phyloP scores from a whole-genome alignment of 2,888 invertebrate genomes.

The Drosophila bunnanda region DNA sequence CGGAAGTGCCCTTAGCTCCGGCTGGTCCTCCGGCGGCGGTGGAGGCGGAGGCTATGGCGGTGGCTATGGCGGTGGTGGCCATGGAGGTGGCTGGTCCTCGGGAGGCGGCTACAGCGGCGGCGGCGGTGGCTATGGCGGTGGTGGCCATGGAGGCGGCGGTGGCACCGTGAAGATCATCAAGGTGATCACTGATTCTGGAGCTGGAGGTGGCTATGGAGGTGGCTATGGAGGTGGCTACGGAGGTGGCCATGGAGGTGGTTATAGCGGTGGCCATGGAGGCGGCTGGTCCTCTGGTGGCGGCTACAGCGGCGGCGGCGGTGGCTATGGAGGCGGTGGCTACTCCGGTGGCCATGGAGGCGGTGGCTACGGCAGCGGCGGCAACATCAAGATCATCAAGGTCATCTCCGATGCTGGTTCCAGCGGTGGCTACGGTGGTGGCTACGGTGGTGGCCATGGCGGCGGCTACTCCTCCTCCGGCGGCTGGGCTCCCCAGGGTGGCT shows the following conservation, averaged over 20 bases:
- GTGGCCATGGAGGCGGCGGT: constrained; percentile 9
- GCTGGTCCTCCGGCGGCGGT: constrained; percentile 51
- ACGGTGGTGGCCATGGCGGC: constrained; percentile 25
- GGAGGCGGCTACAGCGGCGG: constrained; percentile 21
- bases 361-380: constrained; percentile 33
- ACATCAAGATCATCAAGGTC: constrained; percentile 44
- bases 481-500: constrained; percentile 66
- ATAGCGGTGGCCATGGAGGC: constrained; percentile 21
- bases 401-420: constrained; percentile 46
- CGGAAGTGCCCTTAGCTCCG: constrained; percentile 54
- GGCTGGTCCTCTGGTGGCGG: constrained; percentile 11
- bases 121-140: constrained; percentile 3
- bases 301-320: constrained; percentile 38
- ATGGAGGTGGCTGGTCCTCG: constrained; percentile 6
- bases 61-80: constrained; percentile 17
- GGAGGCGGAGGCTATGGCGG: constrained; percentile 32
- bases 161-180: constrained; percentile 20
- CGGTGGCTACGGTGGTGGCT: constrained; percentile 36
- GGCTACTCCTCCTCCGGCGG: constrained; percentile 49
- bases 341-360: constrained; percentile 32
- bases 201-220: constrained; percentile 8
- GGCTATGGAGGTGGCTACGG: constrained; percentile 13
- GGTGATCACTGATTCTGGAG: constrained; percentile 19
- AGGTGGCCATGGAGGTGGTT: constrained; percentile 35
- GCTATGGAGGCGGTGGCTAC: constrained; percentile 39